phyloP scores from a whole-genome alignment of 2,888 invertebrate genomes.

The Pammene aurita region DNA sequence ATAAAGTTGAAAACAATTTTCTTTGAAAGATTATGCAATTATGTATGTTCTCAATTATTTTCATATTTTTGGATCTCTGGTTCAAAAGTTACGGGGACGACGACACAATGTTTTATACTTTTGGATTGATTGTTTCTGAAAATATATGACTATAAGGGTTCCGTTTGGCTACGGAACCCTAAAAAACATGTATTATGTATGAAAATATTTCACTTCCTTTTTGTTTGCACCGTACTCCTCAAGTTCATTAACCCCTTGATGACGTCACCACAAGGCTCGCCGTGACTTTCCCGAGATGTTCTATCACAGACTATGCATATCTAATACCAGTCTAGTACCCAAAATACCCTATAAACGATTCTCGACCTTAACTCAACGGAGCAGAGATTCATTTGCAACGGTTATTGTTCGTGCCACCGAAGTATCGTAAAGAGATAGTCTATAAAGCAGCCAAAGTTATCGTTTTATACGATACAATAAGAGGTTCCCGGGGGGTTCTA shows the following conservation, averaged over 20 bases:
- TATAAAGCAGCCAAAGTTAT: conserved; percentile 26
- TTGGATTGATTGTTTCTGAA: too few species aligned
- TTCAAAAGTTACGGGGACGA: too few species aligned
- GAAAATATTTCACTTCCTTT: background rate
- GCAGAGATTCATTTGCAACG: background rate
- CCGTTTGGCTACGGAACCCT: too few species aligned
- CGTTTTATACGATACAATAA: conserved; percentile 21
- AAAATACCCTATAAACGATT: background rate
- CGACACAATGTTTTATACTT: too few species aligned
- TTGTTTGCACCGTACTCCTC: conserved; percentile 50
- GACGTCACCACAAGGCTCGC: conserved; percentile 48
- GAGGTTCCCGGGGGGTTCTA: conserved; percentile 1
- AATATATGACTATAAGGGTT: too few species aligned
- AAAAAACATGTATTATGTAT: too few species aligned
- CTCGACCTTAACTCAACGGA: background rate
- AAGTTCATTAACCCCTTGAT: conserved; percentile 60
- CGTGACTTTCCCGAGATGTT: conserved; percentile 35
- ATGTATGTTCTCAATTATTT: too few species aligned
- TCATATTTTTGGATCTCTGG: too few species aligned
- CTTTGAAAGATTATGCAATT: too few species aligned
- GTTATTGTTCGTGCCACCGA: background rate
- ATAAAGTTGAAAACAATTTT: too few species aligned
- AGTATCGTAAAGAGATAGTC: conserved; percentile 23
- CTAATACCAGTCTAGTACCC: conserved; percentile 41
- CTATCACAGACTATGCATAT: conserved; percentile 48